Conservation (phyloP, 1,140 invertebrate genomes). For the Drosophila lini region DNA sequence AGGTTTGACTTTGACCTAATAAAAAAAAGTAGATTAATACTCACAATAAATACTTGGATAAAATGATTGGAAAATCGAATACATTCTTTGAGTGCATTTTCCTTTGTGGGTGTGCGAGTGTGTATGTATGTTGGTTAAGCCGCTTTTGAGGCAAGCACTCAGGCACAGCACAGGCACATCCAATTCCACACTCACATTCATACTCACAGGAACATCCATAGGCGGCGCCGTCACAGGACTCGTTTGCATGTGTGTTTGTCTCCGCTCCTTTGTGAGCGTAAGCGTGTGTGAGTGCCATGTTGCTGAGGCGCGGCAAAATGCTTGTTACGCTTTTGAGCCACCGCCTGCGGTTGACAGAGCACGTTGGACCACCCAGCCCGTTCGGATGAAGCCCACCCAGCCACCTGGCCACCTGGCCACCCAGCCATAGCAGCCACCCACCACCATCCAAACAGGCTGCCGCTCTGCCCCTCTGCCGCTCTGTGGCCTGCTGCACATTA, state of each 20-base stretch:
- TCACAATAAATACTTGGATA: background rate
- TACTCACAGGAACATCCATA: slow-evolving; percentile 16
- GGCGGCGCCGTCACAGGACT: slow-evolving; percentile 24
- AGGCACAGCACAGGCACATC: slow-evolving; percentile 34
- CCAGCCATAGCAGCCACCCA: slow-evolving; percentile 1
- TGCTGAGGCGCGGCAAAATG: slow-evolving; percentile 64
- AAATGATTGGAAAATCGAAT: background rate
- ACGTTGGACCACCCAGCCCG: slow-evolving; percentile 49
- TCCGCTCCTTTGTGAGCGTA: slow-evolving; percentile 24
- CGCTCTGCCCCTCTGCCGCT: slow-evolving; percentile 30
- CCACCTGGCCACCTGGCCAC: background rate
- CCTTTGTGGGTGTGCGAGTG: slow-evolving; percentile 23
- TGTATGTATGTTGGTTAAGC: slow-evolving; percentile 62
- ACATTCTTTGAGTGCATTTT: slow-evolving; percentile 9
- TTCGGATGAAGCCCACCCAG: background rate
- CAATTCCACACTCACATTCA: slow-evolving; percentile 8
- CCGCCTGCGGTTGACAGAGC: slow-evolving; percentile 75
- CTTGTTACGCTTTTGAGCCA: slow-evolving; percentile 75
- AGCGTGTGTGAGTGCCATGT: slow-evolving; percentile 42
- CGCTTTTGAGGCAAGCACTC: slow-evolving; percentile 73
- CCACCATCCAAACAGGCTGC: slow-evolving; percentile 12
- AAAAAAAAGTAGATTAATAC: too few species aligned
- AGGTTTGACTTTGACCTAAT: background rate
- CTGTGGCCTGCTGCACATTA: slow-evolving; percentile 60
- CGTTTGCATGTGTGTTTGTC: slow-evolving; percentile 36